Conservation (phyloP, 2,113 vertebrate species). For the Phyllostomus hastatus region DNA sequence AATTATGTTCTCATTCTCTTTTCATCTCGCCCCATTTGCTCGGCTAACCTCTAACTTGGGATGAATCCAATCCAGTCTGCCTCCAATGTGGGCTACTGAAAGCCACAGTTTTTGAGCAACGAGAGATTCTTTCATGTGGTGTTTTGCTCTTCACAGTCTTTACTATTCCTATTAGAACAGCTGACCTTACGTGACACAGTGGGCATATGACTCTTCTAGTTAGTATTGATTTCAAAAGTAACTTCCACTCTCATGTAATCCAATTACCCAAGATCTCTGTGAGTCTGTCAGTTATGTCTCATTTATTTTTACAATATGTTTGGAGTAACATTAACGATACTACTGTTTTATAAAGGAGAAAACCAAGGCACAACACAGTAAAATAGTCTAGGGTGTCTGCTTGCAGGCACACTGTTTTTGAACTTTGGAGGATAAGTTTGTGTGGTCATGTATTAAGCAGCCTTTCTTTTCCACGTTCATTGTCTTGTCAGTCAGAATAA, state of each 20-base stretch:
- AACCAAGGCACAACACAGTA: neutral
- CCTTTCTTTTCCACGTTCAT: neutral
- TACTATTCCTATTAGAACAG: neutral
- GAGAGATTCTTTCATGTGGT: neutral
- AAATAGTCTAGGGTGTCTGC: neutral
- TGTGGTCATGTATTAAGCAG: neutral
- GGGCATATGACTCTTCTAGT: neutral
- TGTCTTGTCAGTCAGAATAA: neutral
- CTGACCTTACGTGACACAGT: neutral
- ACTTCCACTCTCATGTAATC: neutral
- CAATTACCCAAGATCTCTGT: neutral
- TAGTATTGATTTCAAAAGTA: constrained; percentile 4
- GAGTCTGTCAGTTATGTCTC: neutral
- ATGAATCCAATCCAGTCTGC: neutral
- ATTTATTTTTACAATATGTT: neutral
- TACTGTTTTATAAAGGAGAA: constrained; percentile 30
- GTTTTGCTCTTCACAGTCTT: neutral
- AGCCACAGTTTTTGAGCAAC: neutral
- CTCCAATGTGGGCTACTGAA: neutral
- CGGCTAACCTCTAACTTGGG: neutral
- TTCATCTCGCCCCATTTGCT: neutral
- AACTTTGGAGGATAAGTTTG: neutral
- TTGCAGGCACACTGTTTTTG: neutral
- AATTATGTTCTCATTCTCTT: neutral
- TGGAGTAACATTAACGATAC: constrained; percentile 5